Base-by-base conservation (phyloP, 2,888 invertebrate genomes). In the Lasioglossum vierecki region DNA sequence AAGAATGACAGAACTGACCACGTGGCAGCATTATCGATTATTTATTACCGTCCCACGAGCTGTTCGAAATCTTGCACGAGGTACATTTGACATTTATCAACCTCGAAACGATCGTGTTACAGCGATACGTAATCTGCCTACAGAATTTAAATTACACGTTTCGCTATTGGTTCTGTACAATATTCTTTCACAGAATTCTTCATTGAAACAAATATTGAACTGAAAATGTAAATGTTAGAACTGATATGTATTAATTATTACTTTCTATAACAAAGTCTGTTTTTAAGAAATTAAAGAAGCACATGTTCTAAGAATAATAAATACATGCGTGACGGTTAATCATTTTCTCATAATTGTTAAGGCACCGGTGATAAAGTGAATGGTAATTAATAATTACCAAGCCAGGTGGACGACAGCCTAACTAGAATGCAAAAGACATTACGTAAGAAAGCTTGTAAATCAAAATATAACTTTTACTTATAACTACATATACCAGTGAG, bases 21-120 rank as follows among this genome's bases (percentile, higher is more conserved):
- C 78, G 80, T 86, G 86, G 83, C 83, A 66, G 41, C 75, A 82
- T 86, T 86, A 86, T 86, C 82, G 86, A 86, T 86, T 60, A 53
- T 76, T 57, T 86, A 86, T 86, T 86, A 80, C 78, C 79, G 75
- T 80, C 76, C 83, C 83, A 72, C 53, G 72, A 68, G 66, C 39
- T 82, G 82, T 71, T 57, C 72, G 22, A 79, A 82, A 86, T 80
- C 78, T 72, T 68, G 39, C 83, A 77, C 46, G 80, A 80, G 86
- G 80, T 83, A 86, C 86, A 86, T 86, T 82, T 39, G 15, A 78
- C 83, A 83, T 86, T 86, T 76, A 86, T 83, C 77, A 72, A 53
- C 39, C 39, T 30, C 13, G 41, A 86, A 80, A 83, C 72, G 80
- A 86, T 77, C 80, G 72, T 74, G 77, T 86, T 76, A 85, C 71